These are phyloP conservation scores for Rhodophaea formosa DNA, from an alignment of 2,888 invertebrate genomes.

Conservation along the genomic window DNA sequence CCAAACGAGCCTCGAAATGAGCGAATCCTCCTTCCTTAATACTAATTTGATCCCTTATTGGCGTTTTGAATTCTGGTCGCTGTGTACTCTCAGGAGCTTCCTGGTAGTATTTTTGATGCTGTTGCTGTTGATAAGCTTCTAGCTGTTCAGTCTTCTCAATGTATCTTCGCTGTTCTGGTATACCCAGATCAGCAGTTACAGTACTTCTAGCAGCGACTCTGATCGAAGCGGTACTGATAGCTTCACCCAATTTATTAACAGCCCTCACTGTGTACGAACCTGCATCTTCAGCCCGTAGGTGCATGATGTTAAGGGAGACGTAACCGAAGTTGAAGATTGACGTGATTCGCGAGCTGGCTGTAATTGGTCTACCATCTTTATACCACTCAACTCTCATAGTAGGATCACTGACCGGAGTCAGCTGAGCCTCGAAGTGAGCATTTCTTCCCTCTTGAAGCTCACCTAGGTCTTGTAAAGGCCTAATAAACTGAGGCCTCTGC, in stretches of 20 bases:
- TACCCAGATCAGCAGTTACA: conserved; percentile 92
- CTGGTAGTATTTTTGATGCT: conserved; percentile 89
- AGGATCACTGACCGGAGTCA: conserved; percentile 95
- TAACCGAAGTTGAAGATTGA: conserved; percentile 99
- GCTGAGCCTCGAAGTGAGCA: conserved; percentile 95
- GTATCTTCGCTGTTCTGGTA: conserved; percentile 94
- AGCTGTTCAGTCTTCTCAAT: conserved; percentile 95
- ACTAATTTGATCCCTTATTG: conserved; percentile 92
- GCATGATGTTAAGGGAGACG: conserved; percentile 98
- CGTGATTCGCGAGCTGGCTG: conserved; percentile 97
- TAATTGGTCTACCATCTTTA: conserved; percentile 96
- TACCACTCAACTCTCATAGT: conserved; percentile 98
- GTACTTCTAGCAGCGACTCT: conserved; percentile 89
- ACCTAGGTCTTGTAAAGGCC: conserved; percentile 91
- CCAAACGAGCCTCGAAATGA: conserved; percentile 96
- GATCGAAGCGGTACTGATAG: conserved; percentile 90
- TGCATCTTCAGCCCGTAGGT: conserved; percentile 98
- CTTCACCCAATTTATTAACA: conserved; percentile 94
- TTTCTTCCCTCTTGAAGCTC: conserved; percentile 94
- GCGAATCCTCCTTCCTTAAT: conserved; percentile 96
- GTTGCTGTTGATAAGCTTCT: conserved; percentile 92
- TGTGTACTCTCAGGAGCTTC: conserved; percentile 90
- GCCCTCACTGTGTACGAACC: conserved; percentile 96
- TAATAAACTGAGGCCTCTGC: conserved; percentile 93
- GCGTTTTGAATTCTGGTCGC: conserved; percentile 93